A percentile compares a stretch with the other conserved stretches of the same genome.
Evolutionary conservation across 2,888 invertebrate genomes (phyloP).

Genomic region (Drosophila picticornis): DNA sequence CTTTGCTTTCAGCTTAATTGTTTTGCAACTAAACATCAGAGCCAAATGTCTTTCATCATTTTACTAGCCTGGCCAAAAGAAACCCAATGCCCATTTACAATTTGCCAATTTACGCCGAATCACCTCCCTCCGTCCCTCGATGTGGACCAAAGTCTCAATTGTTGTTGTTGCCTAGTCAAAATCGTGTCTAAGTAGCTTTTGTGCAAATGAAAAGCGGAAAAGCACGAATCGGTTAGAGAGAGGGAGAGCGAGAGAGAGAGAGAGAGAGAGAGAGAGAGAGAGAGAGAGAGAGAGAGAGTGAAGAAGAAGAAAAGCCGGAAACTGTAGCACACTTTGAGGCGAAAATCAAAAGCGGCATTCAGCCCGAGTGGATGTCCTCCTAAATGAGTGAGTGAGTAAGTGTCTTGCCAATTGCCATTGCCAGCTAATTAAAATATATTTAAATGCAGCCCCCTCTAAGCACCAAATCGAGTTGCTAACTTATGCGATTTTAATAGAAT

Average conservation of each 20-base stretch:
- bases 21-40: constrained; percentile 77
- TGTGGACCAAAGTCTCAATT: constrained; percentile 2
- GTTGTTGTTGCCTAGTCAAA: constrained; percentile 30
- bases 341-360: constrained; percentile 51
- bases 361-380: constrained; percentile 1
- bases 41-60: constrained; percentile 74
- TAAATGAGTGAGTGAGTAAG: constrained; percentile 11
- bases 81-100: constrained; percentile 26
- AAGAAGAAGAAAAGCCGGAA: constrained; percentile 32
- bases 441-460: constrained; percentile 48
- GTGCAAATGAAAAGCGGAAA: constrained; percentile 69
- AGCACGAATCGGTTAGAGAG: constrained; percentile 33
- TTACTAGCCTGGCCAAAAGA: constrained; percentile 29
- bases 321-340: constrained; percentile 63
- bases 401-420: constrained; percentile 42
- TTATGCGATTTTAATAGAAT: constrained; percentile 67
- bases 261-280: constrained; percentile 18
- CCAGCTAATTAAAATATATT: constrained; percentile 78
- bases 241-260: constrained; percentile 13
- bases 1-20: constrained; percentile 80
- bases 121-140: neutral
- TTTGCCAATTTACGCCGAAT: constrained; percentile 2
- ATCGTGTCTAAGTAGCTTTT: constrained; percentile 78
- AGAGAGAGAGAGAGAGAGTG: constrained; percentile 22
- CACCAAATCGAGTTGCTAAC: constrained; percentile 56